Evolutionary conservation across 2,113 vertebrate genomes (phyloP).

Genomic region (Amazona guildingii): DNA sequence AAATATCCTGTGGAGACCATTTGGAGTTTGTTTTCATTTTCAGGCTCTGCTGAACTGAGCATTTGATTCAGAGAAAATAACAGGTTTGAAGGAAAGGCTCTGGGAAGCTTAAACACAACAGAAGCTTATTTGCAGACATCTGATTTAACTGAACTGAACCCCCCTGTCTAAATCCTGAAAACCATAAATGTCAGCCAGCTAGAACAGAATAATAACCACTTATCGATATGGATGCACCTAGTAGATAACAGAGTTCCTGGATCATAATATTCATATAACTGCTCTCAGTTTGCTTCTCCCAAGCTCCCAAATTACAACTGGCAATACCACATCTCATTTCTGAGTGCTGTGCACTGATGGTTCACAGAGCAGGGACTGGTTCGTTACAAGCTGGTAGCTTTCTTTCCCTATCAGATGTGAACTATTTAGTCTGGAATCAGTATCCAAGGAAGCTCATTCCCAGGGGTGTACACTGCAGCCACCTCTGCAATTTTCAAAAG

Average conservation of each 20-base stretch:
- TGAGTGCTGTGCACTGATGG: neutral
- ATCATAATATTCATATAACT: constrained; percentile 4
- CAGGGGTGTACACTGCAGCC: neutral
- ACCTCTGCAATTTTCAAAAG: neutral
- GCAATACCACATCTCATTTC: neutral
- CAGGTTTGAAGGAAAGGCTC: constrained; percentile 59
- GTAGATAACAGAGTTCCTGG: constrained; percentile 37
- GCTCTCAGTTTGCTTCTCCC: neutral
- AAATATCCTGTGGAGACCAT: constrained; percentile 47
- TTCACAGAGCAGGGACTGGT: neutral
- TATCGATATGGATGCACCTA: constrained; percentile 26
- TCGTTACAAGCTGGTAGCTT: neutral
- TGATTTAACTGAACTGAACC: constrained; percentile 59
- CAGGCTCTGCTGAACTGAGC: constrained; percentile 62
- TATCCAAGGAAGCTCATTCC: neutral
- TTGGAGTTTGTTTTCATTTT: constrained; percentile 57
- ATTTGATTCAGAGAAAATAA: constrained; percentile 70
- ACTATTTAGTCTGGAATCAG: neutral
- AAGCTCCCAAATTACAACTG: neutral
- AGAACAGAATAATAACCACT: constrained; percentile 58
- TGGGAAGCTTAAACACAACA: constrained; percentile 62
- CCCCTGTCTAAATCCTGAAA: constrained; percentile 31
- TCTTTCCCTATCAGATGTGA: neutral
- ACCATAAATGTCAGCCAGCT: constrained; percentile 55
- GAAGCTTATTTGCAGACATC: constrained; percentile 60